Base-by-base conservation (phyloP, 2,888 invertebrate genomes). In the Drosophila siamana region DNA sequence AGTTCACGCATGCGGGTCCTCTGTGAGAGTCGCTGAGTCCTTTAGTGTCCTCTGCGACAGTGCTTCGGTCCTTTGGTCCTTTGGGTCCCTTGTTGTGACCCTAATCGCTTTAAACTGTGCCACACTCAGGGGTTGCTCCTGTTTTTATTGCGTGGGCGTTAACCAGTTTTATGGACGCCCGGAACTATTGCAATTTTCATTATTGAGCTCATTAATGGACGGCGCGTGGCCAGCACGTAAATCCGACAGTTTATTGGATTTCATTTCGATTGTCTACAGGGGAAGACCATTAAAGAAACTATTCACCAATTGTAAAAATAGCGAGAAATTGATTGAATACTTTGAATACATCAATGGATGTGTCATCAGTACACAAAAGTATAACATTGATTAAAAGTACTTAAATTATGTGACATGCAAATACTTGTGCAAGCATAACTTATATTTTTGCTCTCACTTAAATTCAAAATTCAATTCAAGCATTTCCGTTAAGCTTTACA, bases 71-170 rank as follows among this genome's bases (percentile, higher is more conserved):
- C n/a, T 13, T 22, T 13, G 19, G 38, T 60, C 44, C 43, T 50
- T 30, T 47, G 24, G 19, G 44, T 56, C 47, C 56, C 43, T 70
- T 76, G 72, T 83, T 74, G 74, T 80, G 87, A 80, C 88, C 85
- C 81, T 87, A 87, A 86, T 86, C 88, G 85, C 80, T 85, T 85
- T 82, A 85, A 79, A 80, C 67, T 82, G 71, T 78, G 69, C 66
- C 80, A 80, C 64, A 79, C 68, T 70, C 69, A 71, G 63, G 86
- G 84, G 74, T 87, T 59, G 67, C 75, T 70, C 64, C 63, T 59
- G 61, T 51, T 69, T 76, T 80, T 72, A 80, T 82, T 81, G 84
- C 78, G 72, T 86, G 85, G 84, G 87, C 87, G 84, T 85, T 76
- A 63, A 85, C 69, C 64, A 54, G 63, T 82, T 80, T 80, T 76